phyloP scores from a whole-genome alignment of 2,797 vertebrate species.

The Cephalopachus bancanus region DNA sequence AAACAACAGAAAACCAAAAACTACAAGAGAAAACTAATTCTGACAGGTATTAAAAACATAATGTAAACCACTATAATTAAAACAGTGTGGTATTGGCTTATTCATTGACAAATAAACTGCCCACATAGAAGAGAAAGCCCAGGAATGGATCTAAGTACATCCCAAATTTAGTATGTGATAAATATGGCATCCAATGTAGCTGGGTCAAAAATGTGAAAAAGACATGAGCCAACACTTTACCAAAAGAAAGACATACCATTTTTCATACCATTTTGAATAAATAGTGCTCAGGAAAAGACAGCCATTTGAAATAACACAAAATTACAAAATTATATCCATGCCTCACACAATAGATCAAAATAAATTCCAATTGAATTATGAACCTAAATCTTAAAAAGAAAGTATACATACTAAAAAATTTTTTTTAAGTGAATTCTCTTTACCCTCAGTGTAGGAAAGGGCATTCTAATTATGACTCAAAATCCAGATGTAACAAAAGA shows the following conservation, averaged over 20 bases:
- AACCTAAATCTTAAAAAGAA: not conserved
- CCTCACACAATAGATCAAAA: not conserved
- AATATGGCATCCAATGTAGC: not conserved
- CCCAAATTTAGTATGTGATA: not conserved
- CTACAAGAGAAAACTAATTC: not conserved
- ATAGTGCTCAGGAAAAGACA: not conserved
- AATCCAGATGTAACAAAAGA: not conserved
- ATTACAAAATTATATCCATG: not conserved
- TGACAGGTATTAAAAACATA: not conserved
- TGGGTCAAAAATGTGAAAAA: not conserved
- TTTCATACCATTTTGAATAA: not conserved
- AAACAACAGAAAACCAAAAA: not conserved
- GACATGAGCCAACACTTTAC: not conserved
- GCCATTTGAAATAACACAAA: not conserved
- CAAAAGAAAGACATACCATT: not conserved
- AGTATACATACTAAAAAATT: not conserved
- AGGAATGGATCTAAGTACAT: not conserved
- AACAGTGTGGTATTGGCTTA: not conserved
- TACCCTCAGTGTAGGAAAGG: not conserved
- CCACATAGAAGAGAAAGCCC: not conserved
- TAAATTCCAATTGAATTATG: not conserved
- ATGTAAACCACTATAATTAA: not conserved
- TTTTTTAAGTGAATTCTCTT: not conserved
- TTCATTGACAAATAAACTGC: not conserved
- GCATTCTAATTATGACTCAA: not conserved